A percentile compares a stretch with the other conserved stretches of the same genome.
Conservation (phyloP, 2,113 vertebrate genomes). For the Oenanthe oenanthe region DNA sequence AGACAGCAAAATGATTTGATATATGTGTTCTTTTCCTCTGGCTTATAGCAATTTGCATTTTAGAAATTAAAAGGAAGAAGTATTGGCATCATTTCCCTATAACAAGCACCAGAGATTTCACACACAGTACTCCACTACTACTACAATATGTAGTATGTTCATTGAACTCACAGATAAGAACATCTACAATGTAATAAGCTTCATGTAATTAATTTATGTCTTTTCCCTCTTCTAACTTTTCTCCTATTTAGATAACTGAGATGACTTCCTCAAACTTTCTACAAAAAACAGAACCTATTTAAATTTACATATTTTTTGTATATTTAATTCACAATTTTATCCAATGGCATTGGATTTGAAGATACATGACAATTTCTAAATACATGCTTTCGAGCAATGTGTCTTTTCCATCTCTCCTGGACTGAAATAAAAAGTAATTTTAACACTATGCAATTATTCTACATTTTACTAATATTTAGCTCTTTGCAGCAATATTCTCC, state of each 20-base stretch:
- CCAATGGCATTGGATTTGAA: neutral
- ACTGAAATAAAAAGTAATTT: neutral
- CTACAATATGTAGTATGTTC: neutral
- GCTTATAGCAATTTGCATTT: neutral
- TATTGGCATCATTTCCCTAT: neutral
- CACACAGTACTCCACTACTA: fast-evolving
- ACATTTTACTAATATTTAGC: neutral
- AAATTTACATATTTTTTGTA: neutral
- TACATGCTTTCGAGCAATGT: neutral
- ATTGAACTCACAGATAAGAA: neutral
- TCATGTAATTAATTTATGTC: neutral
- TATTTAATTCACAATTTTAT: neutral
- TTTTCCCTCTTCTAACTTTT: neutral
- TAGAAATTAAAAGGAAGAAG: neutral
- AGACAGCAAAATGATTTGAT: neutral
- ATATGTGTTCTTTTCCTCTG: neutral
- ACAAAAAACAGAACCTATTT: neutral
- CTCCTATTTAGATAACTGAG: neutral
- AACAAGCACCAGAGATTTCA: neutral
- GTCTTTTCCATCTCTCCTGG: neutral
- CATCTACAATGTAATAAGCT: neutral
- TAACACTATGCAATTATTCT: neutral
- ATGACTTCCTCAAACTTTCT: neutral
- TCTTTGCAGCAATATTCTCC: neutral
- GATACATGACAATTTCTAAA: neutral